Evolutionary conservation across 2,888 invertebrate genomes (phyloP).

Genomic region (Nephrotoma guestfalica): DNA sequence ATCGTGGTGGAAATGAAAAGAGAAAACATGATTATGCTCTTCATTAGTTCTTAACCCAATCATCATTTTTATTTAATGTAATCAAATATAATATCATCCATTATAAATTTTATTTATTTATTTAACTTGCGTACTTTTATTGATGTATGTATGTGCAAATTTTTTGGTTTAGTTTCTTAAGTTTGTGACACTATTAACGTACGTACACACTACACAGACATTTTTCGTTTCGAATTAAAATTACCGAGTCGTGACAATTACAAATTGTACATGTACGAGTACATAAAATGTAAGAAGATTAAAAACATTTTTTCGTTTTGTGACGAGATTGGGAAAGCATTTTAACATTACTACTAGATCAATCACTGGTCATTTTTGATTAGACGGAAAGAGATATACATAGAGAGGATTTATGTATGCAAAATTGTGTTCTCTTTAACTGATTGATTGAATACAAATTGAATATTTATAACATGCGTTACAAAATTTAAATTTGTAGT

Average conservation of each 20-base stretch:
- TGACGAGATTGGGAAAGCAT: not conserved
- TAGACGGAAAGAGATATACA: not conserved
- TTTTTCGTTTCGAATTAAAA: not conserved
- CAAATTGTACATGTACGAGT: not conserved
- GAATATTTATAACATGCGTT: not conserved
- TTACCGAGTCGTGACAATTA: not conserved
- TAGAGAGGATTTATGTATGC: not conserved
- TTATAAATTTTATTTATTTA: not conserved
- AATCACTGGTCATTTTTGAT: not conserved
- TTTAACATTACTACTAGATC: not conserved
- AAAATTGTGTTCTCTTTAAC: not conserved
- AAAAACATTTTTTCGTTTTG: not conserved
- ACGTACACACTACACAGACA: too few species aligned
- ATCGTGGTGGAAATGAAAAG: not conserved
- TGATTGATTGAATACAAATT: not conserved
- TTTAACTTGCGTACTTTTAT: not conserved
- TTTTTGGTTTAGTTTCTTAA: not conserved
- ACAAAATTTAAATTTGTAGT: not conserved
- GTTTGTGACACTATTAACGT: not conserved
- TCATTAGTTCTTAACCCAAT: not conserved
- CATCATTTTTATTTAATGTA: not conserved
- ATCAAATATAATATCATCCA: not conserved
- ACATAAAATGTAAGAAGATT: not conserved
- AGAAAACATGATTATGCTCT: not conserved
- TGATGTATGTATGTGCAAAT: not conserved